A percentile compares a stretch with the other conserved stretches of the same genome.
Conservation (phyloP, 1,140 invertebrate genomes). For the Formica exsecta region DNA sequence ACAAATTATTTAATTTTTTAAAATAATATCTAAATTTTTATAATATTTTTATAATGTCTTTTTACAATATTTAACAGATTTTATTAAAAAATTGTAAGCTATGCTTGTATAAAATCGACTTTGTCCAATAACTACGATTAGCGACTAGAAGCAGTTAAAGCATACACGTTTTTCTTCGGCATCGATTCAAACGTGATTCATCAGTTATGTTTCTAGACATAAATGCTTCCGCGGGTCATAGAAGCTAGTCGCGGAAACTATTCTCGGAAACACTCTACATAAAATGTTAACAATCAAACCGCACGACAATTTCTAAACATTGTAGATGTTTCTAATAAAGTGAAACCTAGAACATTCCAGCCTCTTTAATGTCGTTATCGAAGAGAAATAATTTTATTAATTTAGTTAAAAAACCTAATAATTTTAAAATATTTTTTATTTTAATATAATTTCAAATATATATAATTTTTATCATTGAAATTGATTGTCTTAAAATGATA, state of each 20-base stretch:
- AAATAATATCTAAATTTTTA: no score
- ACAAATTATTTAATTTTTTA: no score
- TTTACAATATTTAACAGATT: neutral
- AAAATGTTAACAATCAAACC: conserved; percentile 7
- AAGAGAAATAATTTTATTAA: neutral
- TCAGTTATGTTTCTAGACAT: conserved; percentile 29
- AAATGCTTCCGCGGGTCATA: conserved; percentile 21
- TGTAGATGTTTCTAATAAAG: conserved; percentile 20
- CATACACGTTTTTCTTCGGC: neutral
- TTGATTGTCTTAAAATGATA: conserved; percentile 11
- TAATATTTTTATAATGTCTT: no score
- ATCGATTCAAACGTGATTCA: conserved; percentile 35
- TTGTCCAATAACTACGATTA: neutral
- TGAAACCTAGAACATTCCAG: neutral
- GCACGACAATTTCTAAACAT: conserved; percentile 29
- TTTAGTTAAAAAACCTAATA: neutral
- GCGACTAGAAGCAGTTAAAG: neutral
- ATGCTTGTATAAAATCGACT: neutral
- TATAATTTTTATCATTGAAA: neutral
- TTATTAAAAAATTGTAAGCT: neutral
- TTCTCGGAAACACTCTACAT: conserved; percentile 23
- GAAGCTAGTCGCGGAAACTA: conserved; percentile 39
- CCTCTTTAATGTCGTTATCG: neutral
- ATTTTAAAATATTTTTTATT: neutral
- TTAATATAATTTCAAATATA: neutral